Evolutionary conservation across 2,888 invertebrate genomes (phyloP).

Genomic region (Calameuta pallipes): DNA sequence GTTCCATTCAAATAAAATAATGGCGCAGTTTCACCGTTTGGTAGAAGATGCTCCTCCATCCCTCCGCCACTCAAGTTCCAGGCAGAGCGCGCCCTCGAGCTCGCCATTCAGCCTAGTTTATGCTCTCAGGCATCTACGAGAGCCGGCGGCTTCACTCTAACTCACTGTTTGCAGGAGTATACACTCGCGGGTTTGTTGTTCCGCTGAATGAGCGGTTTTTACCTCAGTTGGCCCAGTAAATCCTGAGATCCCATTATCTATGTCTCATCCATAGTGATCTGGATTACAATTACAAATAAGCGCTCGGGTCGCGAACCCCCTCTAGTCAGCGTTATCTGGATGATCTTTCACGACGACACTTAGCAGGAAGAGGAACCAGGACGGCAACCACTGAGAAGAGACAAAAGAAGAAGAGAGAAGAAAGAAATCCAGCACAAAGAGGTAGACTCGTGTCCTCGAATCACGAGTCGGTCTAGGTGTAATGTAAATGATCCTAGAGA

Average conservation of each 20-base stretch:
- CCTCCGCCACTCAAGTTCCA: neutral
- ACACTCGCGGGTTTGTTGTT: conserved; percentile 18
- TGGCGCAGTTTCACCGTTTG: conserved; percentile 37
- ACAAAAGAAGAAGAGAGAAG: neutral
- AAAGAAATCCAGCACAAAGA: neutral
- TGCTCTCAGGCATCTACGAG: conserved; percentile 17
- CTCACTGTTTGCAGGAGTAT: conserved; percentile 4
- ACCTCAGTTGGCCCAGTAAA: conserved; percentile 39
- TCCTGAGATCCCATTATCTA: conserved; percentile 52
- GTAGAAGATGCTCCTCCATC: conserved; percentile 25
- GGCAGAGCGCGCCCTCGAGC: conserved; percentile 14
- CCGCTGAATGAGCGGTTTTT: conserved; percentile 31
- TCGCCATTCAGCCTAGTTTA: conserved; percentile 33
- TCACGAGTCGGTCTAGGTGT: neutral
- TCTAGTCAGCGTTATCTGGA: conserved; percentile 17
- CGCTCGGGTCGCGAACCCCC: conserved; percentile 25
- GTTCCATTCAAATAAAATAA: conserved; percentile 48
- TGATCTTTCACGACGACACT: conserved; percentile 20
- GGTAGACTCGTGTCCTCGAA: neutral
- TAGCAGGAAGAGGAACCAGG: neutral
- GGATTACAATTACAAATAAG: conserved; percentile 61
- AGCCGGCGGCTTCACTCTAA: conserved; percentile 10
- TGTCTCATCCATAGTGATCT: conserved; percentile 59
- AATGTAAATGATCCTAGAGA: neutral
- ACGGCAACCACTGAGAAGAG: neutral